phyloP scores from a whole-genome alignment of 2,113 vertebrate species.

The Leptocoma aspasia region DNA sequence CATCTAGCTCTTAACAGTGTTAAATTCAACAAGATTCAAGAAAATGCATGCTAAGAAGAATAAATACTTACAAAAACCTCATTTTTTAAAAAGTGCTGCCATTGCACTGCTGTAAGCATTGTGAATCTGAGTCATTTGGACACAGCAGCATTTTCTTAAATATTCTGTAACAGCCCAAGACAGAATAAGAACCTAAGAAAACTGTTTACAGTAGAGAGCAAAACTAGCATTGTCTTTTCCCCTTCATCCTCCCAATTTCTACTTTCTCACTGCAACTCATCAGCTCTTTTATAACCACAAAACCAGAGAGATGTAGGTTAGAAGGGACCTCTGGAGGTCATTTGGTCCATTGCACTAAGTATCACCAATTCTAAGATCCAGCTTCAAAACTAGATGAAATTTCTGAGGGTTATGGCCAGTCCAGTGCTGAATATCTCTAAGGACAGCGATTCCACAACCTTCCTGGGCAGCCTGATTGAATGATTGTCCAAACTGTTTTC shows the following conservation, averaged over 20 bases:
- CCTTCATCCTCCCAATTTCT: neutral
- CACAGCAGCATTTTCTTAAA: neutral
- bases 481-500: neutral
- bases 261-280: neutral
- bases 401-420: neutral
- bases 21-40: neutral
- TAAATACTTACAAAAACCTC: neutral
- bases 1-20: neutral
- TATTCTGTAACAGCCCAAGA: neutral
- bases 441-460: neutral
- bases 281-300: neutral
- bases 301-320: neutral
- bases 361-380: neutral
- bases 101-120: neutral
- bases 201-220: neutral
- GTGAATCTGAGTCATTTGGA: neutral
- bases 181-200: neutral
- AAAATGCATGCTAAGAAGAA: neutral
- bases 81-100: neutral
- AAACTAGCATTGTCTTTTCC: neutral
- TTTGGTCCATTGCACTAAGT: neutral
- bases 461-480: neutral
- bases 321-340: conserved; percentile 38
- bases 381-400: neutral
- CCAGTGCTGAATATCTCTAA: neutral